A percentile compares a stretch with the other conserved stretches of the same genome.
phyloP scores from a whole-genome alignment of 2,113 vertebrate genomes.

The Tetrao urogallus region DNA sequence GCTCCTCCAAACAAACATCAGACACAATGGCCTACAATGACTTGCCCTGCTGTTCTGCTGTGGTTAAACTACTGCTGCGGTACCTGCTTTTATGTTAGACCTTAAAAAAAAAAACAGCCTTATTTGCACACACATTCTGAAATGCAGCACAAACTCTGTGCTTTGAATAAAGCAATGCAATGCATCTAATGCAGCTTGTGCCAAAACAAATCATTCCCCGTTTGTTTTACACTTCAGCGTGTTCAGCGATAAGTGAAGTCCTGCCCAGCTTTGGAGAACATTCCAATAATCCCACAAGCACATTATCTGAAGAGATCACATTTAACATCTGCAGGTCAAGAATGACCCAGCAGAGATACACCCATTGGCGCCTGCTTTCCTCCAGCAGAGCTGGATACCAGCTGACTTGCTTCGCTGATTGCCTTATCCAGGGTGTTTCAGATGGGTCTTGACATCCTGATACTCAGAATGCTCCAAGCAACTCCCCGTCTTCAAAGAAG shows the following conservation, averaged over 20 bases:
- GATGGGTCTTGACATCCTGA: neutral
- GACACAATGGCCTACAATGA: neutral
- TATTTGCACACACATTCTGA: neutral
- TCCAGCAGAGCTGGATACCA: neutral
- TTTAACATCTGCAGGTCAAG: neutral
- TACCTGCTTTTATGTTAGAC: neutral
- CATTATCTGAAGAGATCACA: neutral
- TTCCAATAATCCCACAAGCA: neutral
- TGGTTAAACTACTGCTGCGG: neutral
- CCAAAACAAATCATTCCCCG: neutral
- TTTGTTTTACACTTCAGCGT: neutral
- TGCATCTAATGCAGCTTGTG: neutral
- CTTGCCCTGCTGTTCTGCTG: neutral
- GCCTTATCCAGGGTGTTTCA: neutral
- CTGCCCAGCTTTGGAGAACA: neutral
- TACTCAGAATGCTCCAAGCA: neutral
- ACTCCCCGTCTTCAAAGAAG: neutral
- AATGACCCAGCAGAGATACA: neutral
- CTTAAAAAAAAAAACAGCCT: neutral
- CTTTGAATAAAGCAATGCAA: neutral
- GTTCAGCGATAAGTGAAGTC: rapidly evolving
- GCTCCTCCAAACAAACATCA: neutral
- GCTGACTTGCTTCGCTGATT: neutral
- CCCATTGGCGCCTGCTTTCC: neutral
- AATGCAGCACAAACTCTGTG: neutral